Evolutionary conservation across 2,797 vertebrate species (phyloP).

Genomic region (Aeoliscus strigatus): DNA sequence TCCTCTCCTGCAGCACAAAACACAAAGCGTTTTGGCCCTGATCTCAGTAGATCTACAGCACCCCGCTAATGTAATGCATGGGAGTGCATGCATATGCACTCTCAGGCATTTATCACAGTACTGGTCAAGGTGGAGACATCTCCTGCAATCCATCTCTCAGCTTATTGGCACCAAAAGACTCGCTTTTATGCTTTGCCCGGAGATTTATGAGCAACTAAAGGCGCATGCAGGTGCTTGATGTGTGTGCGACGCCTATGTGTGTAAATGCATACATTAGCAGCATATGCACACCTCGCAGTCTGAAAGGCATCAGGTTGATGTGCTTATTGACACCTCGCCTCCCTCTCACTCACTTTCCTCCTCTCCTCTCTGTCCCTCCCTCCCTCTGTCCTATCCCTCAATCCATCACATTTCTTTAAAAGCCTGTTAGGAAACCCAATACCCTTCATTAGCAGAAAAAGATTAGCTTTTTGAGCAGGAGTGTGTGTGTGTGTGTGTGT

Average conservation of each 20-base stretch:
- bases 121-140: conserved; percentile 68
- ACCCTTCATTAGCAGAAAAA: conserved; percentile 73
- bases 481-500: conserved; percentile 19
- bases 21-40: conserved; percentile 27
- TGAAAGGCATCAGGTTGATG: conserved; percentile 58
- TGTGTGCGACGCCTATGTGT: conserved; percentile 16
- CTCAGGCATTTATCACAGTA: conserved; percentile 58
- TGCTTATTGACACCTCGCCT: conserved; percentile 68
- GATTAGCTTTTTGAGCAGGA: conserved; percentile 72
- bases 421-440: conserved; percentile 74
- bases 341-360: conserved; percentile 38
- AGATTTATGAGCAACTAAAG: conserved; percentile 63
- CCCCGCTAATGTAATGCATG: conserved; percentile 55
- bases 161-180: conserved; percentile 68
- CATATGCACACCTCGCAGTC: conserved; percentile 44
- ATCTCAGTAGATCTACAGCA: conserved; percentile 35
- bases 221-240: conserved; percentile 16
- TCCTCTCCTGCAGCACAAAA: conserved; percentile 31
- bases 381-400: conserved; percentile 52
- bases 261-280: conserved; percentile 49
- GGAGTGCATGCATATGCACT: conserved; percentile 45
- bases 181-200: conserved; percentile 55
- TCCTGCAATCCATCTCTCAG: conserved; percentile 60
- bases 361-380: conserved; percentile 28
- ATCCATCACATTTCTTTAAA: conserved; percentile 72